Base-by-base conservation (phyloP, 1,140 invertebrate species). In the Anoplolepis gracilipes region DNA sequence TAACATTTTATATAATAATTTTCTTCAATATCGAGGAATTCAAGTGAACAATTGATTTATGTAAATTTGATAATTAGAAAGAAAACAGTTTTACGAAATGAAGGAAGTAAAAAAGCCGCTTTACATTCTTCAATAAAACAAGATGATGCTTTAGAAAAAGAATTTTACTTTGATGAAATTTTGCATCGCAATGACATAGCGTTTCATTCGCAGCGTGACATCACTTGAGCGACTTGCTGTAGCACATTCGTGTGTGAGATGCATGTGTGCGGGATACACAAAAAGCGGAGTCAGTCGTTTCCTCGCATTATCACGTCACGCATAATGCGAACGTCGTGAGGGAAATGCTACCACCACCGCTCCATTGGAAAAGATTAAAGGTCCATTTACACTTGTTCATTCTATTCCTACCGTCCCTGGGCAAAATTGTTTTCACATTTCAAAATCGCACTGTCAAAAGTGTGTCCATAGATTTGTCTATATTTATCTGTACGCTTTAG, bases 281-380 rank as follows among this genome's bases (percentile, higher is more conserved):
- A 67, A 67, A 67, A 46, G 65, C 65, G 65, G 65, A 13, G 65
- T 67, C 65, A 67, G 36, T 67, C 22, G 36, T 67, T 67, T 67
- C 42, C 65, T 46, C 36, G 36, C 36, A 67, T 67, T 67, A 67
- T 67, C 65, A 25, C 64, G 64, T 67, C 64, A 42, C 36, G 36
- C 65, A 67, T 67, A 67, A 39, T 36, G n/a, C 5, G 22, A 42
- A 42, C 36, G 64, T 30, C n/a, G 64, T 22, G 36, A 67, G 46
- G 64, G 64, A 67, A 67, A 42, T 42, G 64, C n/a, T 16, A 8
- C 36, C n/a, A 8, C 36, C n/a, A 19, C 10, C 64, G 64, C 7
- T 55, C 36, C 22, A 22, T 67, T 25, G n/a, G 36, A 67, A 10
- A 39, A 39, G 42, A 67, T 39, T 67, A 39, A 67, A 67, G 64